These are phyloP conservation scores for Alosa alosa DNA, from an alignment of 2,113 vertebrate genomes.

Conservation along the genomic window DNA sequence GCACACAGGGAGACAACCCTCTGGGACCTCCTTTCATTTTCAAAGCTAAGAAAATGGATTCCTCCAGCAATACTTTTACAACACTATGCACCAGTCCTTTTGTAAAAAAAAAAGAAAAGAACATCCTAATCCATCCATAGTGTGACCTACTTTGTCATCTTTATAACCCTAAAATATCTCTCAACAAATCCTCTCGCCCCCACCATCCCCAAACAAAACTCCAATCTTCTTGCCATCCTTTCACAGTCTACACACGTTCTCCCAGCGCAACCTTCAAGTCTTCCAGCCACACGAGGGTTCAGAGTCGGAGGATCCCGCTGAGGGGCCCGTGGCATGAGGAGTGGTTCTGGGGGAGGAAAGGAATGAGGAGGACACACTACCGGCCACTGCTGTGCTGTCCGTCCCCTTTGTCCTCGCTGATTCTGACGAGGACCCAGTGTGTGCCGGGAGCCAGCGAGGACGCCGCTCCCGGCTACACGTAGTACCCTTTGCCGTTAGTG, in stretches of 20 bases:
- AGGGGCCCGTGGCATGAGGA: not conserved
- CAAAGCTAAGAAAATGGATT: slow-evolving; percentile 60
- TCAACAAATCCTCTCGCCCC: not conserved
- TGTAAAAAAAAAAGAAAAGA: not conserved
- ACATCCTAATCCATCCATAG: slow-evolving; percentile 26
- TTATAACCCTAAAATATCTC: not conserved
- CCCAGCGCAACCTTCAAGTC: slow-evolving; percentile 20
- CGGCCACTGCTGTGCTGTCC: not conserved
- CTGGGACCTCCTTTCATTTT: slow-evolving; percentile 56
- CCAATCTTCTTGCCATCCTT: not conserved
- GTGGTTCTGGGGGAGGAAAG: not conserved
- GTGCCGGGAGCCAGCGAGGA: too few relatives aligned
- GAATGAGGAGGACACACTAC: not conserved
- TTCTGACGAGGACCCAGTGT: too few relatives aligned
- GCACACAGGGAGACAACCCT: slow-evolving; percentile 28
- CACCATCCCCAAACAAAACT: not conserved
- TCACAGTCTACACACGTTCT: slow-evolving; percentile 20
- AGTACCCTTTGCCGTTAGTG: not conserved
- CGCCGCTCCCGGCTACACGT: not conserved
- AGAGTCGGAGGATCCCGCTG: slow-evolving; percentile 19
- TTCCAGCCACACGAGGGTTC: slow-evolving; percentile 31
- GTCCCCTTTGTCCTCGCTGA: not conserved
- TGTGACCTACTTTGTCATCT: slow-evolving; percentile 30
- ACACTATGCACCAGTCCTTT: slow-evolving; percentile 50
- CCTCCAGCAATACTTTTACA: slow-evolving; percentile 60